Percentiles rank a stretch among this genome's conserved stretches.
These are phyloP conservation scores for Daboia siamensis DNA, from an alignment of 2,113 vertebrate genomes.

Conservation along the genomic window DNA sequence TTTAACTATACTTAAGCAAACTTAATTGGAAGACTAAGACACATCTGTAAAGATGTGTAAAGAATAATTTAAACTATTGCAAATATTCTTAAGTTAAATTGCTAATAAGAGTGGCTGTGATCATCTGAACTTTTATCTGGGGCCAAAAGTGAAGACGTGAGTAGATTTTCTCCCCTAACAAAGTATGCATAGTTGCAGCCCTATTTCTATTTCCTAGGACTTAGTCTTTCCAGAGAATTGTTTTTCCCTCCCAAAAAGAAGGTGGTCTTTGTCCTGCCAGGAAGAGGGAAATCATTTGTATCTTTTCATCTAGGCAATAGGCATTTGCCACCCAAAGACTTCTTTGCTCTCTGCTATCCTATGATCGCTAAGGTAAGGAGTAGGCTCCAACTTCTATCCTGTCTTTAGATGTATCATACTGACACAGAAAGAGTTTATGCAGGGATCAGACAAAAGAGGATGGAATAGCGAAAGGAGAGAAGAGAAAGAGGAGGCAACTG, in stretches of 20 bases:
- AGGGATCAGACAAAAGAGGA: slow-evolving; percentile 9
- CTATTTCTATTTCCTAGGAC: slow-evolving; percentile 2
- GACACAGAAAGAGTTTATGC: slow-evolving; percentile 46
- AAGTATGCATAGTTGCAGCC: background rate
- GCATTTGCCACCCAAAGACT: background rate
- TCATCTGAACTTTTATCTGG: background rate
- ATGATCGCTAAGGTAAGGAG: background rate
- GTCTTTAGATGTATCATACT: background rate
- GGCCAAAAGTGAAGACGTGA: background rate
- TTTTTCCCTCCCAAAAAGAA: fast-evolving
- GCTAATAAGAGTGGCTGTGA: background rate
- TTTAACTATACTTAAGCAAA: background rate
- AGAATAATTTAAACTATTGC: background rate
- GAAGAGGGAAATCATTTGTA: fast-evolving
- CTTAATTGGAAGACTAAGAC: background rate
- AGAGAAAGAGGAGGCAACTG: slow-evolving; percentile 11
- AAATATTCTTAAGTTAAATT: background rate
- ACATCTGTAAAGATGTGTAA: background rate
- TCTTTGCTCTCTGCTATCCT: background rate
- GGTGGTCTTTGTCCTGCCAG: background rate
- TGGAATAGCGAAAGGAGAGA: background rate
- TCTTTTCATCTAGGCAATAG: background rate
- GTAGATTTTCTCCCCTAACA: background rate
- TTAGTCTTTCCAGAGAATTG: background rate
- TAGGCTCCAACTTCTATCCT: background rate